Base-by-base conservation (phyloP, 2,113 vertebrate genomes). In the Paralichthys olivaceus region DNA sequence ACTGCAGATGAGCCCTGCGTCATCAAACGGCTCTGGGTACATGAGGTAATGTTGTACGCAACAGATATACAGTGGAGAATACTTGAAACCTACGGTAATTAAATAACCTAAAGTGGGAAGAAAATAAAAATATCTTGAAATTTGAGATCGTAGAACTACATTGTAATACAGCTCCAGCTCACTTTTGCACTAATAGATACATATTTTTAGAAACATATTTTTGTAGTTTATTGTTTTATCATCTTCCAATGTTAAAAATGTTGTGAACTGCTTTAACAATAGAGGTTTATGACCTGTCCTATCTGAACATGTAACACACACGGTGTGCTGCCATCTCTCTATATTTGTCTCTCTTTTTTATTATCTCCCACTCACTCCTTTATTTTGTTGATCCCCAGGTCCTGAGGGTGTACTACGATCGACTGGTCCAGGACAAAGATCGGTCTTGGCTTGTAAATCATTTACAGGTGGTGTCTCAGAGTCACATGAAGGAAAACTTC, bases 1-100 rank as follows among this genome's bases (percentile, higher is more conserved):
- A 96, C 95, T 20, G 93, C 91, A 56, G 92, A 92, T 60, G 94
- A 94, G 53, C 80, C 88, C 59, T 88, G 85, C 54, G 83, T 84
- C 26, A 94, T 98, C 75, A 96, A 96, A 89, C 95, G 95, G 13
- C 94, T 97, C n/a, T 98, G 96, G 97, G 95, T 96, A 86, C 96
- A 98, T 79, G 97, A 98, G 96, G 96, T 97, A 94, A 69, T 34
- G 57, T 58, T 56, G 4, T 26, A 15, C 45, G 47, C 40, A 49
- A 14, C 26, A 14, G 32, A 40, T 20, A 80, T n/a, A 61, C 0
- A 19, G 17, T 19, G 8, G 13, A 43, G 57, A 68, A 14, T 55
- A 23, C 32, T 19, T 61, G 8, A 63, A 28, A 72, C 9, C 58
- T 58, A 11, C 29, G 6, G 29, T 32, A 5, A 26, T 8, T 37